Base-by-base conservation (phyloP, 2,888 invertebrate genomes). In the Sturmia bella region DNA sequence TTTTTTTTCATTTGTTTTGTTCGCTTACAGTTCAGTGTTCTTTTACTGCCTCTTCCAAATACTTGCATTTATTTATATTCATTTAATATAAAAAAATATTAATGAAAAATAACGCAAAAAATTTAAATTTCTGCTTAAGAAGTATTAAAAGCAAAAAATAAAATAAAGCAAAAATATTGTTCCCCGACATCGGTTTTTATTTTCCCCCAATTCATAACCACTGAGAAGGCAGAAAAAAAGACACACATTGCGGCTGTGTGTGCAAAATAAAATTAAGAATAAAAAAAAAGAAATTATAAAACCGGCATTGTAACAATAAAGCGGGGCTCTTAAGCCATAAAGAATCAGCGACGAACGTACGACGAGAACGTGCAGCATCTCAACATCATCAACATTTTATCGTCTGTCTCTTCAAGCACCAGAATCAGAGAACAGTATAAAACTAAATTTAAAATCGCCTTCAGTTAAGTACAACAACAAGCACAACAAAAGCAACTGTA, bases 291-390 rank as follows among this genome's bases (percentile, higher is more conserved):
- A 52, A 78, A 75, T 27, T 61, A 73, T 11, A 82, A 80, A 82
- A 82, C 82, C 82, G 82, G 82, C 82, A 82, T 78, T 82, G 66
- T 78, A 70, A 82, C 78, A 82, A 75, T 78, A 78, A 80, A 70
- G 66, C 68, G 72, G 76, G 39, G 54, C 76, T 76, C 76, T 61
- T 66, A 64, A 66, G 54, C 48, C 52, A 75, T 64, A 61, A 73
- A 68, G 77, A 80, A 72, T 15, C 41, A 43, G 73, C 79, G 13
- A 78, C 41, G n/a, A 64, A 50, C 56, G 57, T 57, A 75, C 75
- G 66, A 75, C 75, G 50, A 59, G 59, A 81, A 81, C 81, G 81
- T 81, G 81, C 81, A 77, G 81, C 80, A 80, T 72, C 81, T 77
- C 61, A 66, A 59, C 52, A 45, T 52, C 69, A 61, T 54, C 50